Base-by-base conservation (phyloP, 2,797 vertebrate species). In the Chiloscyllium punctatum region DNA sequence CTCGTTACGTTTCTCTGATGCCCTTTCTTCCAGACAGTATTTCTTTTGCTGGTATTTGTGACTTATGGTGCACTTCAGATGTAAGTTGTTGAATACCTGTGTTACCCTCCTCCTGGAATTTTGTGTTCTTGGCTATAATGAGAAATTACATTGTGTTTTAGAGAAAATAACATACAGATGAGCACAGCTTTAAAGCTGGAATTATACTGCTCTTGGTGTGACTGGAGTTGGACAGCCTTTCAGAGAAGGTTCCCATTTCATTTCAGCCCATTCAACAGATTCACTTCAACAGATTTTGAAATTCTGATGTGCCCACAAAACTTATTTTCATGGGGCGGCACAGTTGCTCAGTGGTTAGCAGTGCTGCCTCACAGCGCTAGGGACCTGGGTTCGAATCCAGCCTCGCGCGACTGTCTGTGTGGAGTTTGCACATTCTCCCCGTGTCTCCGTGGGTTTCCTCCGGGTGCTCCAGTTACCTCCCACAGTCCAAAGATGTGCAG, bases 61-160 rank as follows among this genome's bases (percentile, higher is more conserved):
- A 99, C 96, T 97, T 99, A 69, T 99, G 99, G 99, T 99, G 98
- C 96, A 99, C 99, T 7, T 99, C 98, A 23, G 98, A 99, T 30
- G 99, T 99, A 97, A 99, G 99, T 97, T 86, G n/a, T 74, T 92
- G 23, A 3, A 42, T 69, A 92, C 23, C 66, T 37, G 25, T 9
- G 66, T 92, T 92, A n/a, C n/a, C 23, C 8, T 68, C 37, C 21
- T 25, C 68, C 62, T 69, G 18, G n/a, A 42, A 25, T 37, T 92
- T 69, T 68, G 18, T 42, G 66, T 42, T 66, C 90, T 92, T 68
- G 2, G n/a, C n/a, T 92, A 68, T 91, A 37, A 53, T 33, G 30
- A 90, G 87, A 11, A 66, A 30, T 90, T 84, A 33, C 48, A 87
- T 18, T 33, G 72, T 11, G 30, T 9, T 92, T 92, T 92, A n/a